Evolutionary conservation across 92 coral and sea anemone genomes (phyloP), one percentile per base, ranked within the genome.

Genomic region (Umimayanthus chanpuru): DNA sequence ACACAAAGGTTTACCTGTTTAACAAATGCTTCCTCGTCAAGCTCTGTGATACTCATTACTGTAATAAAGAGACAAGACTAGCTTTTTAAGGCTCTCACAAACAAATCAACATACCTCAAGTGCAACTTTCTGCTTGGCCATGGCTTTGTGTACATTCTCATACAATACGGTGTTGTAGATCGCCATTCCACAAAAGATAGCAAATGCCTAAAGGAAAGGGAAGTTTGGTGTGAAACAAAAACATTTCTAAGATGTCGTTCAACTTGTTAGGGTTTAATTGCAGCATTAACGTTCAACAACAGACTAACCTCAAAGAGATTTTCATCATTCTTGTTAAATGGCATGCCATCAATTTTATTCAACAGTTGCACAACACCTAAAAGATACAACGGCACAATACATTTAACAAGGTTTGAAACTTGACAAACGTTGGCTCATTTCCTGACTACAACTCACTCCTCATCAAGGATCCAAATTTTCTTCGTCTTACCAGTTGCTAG

Each of bases 121-220:
- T 16, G 99, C 99, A 6, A 97, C 99, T 80, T 91, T 95, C 89
- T 96, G 94, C 72, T 97, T 97, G 4, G 99, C 98, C 99, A 97
- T 97, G 25, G 99, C 98, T 74, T 97, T 97, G 92, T 97, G 96
- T 0, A 97, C 99, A 90, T 97, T 96, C 85, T 97, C 99, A 85
- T 97, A 97, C 92, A 97, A 88, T 29, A 96, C 98, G 0, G 99
- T 97, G 75, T 96, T 97, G 92, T 97, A 98, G 86, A 97, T 97
- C 67, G 99, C 99, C 99, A 97, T 97, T 4, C 99, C 99, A 91
- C 99, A 97, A 88, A 97, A 97, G 20, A 97, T 97, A 41, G 99
- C 99, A 93, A 97, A 97, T 26, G 99, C 99, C 99, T 97, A 76
- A 44, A 81, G 70, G n/a, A 83, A 53, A 81, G 38, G 50, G 12